phyloP scores from a whole-genome alignment of 2,888 invertebrate species.

The Apamea epomidion region DNA sequence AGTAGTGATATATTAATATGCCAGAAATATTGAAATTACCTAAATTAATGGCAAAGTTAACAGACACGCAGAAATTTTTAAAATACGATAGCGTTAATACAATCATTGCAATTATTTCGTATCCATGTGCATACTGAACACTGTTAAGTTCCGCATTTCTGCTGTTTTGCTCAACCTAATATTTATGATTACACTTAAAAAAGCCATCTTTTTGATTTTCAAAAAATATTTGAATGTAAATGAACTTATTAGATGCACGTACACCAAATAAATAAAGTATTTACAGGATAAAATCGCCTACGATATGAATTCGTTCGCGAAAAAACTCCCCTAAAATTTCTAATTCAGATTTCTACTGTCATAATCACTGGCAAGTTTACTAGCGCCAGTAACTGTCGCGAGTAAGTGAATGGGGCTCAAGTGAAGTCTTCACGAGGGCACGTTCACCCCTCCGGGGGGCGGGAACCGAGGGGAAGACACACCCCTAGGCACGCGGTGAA shows the following conservation, averaged over 20 bases:
- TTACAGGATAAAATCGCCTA: neutral
- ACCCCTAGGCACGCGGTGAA: conserved; percentile 82
- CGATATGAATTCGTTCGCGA: neutral
- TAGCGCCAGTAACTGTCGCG: conserved; percentile 51
- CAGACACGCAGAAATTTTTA: neutral
- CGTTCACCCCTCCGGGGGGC: conserved; percentile 77
- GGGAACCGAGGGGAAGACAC: conserved; percentile 84
- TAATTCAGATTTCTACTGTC: neutral
- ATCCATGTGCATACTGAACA: neutral
- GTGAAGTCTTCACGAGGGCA: conserved; percentile 77
- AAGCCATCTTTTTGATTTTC: neutral
- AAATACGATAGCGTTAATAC: neutral
- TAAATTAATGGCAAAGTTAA: neutral
- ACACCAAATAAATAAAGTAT: neutral
- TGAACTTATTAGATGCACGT: too few species aligned
- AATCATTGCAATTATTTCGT: neutral
- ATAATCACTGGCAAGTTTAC: conserved; percentile 35
- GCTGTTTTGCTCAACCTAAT: neutral
- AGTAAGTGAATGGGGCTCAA: conserved; percentile 76
- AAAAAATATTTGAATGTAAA: neutral
- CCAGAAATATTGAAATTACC: neutral
- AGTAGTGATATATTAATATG: neutral
- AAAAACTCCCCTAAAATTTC: neutral
- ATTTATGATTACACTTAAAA: neutral
- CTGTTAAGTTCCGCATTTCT: neutral